Percentiles rank a stretch among this genome's conserved stretches.
phyloP scores from a whole-genome alignment of 2,888 invertebrate species.

The Hetaerina titia region DNA sequence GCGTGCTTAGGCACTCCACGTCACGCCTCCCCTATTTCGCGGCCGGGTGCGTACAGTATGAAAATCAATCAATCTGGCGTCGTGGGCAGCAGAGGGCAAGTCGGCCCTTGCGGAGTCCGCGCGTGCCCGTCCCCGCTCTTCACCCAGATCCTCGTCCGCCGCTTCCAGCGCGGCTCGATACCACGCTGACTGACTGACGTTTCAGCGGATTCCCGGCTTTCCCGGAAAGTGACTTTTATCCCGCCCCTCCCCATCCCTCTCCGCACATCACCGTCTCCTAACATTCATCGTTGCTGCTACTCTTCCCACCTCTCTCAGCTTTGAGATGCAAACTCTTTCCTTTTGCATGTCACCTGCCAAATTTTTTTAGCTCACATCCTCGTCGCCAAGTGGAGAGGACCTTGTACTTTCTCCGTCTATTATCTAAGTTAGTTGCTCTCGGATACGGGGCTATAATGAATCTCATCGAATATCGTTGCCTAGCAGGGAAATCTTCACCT shows the following conservation, averaged over 20 bases:
- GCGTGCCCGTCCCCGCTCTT: background rate
- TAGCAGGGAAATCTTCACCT: too few species aligned
- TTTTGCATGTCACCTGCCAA: background rate
- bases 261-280: background rate
- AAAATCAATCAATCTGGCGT: conserved; percentile 62
- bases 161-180: conserved; percentile 33
- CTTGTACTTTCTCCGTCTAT: too few species aligned
- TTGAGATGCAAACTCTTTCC: background rate
- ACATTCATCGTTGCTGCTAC: background rate
- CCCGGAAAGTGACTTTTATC: conserved; percentile 18
- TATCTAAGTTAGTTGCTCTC: too few species aligned
- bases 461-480: too few species aligned
- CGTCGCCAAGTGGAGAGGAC: too few species aligned
- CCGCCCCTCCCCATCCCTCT: background rate
- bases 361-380: too few species aligned
- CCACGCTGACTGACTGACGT: conserved; percentile 22
- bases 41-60: conserved; percentile 29
- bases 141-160: background rate
- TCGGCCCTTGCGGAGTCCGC: background rate
- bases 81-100: background rate
- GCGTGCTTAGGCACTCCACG: background rate
- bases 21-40: conserved; percentile 18
- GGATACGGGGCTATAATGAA: too few species aligned
- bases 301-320: background rate
- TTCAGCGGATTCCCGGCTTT: conserved; percentile 28